phyloP scores from a whole-genome alignment of 2,797 vertebrate species.

The Typhlichthys subterraneus region DNA sequence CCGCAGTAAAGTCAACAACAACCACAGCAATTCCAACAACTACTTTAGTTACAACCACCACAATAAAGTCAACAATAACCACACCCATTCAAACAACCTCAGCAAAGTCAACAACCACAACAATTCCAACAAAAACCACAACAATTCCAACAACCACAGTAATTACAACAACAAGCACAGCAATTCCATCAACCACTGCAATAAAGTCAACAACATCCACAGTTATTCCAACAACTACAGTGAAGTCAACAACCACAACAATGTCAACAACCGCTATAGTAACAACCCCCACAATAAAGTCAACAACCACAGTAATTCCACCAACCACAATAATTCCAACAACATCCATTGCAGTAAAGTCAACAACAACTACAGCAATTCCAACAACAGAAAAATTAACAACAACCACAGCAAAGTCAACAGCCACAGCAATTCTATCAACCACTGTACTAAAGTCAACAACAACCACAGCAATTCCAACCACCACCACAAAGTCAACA shows the following conservation, averaged over 20 bases:
- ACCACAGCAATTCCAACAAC: not conserved
- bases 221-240: too few relatives aligned
- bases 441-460: too few relatives aligned
- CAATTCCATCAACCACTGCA: not conserved
- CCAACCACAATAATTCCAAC: too few relatives aligned
- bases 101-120: too few relatives aligned
- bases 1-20: not conserved
- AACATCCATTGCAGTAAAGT: too few relatives aligned
- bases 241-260: too few relatives aligned
- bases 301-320: too few relatives aligned
- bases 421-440: too few relatives aligned
- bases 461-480: too few relatives aligned
- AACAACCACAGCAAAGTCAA: not conserved
- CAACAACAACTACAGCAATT: too few relatives aligned
- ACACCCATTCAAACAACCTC: not conserved
- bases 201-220: not conserved
- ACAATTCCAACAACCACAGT: slow-evolving; percentile 7
- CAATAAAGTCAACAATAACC: not conserved
- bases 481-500: not conserved
- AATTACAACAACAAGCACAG: not conserved
- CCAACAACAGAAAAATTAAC: not conserved
- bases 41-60: not conserved
- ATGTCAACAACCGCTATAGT: too few relatives aligned
- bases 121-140: not conserved
- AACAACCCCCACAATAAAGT: too few relatives aligned